Evolutionary conservation across 2,888 invertebrate species (phyloP).

Genomic region (Electrophaes corylata): DNA sequence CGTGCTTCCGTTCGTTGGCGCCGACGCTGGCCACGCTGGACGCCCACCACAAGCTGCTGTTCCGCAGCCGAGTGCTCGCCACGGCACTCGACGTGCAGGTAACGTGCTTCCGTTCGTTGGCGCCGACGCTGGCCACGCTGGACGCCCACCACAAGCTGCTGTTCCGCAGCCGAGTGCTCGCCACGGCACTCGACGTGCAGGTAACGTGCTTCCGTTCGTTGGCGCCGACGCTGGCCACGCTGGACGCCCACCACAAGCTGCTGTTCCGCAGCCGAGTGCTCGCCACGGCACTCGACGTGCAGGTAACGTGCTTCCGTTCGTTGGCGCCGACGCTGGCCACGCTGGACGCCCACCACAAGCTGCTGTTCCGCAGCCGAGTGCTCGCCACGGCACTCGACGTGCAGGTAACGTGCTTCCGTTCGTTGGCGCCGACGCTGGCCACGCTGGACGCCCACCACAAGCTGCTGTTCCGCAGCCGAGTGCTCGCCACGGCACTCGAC

Average conservation of each 20-base stretch:
- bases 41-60: not conserved
- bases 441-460: not conserved
- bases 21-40: not conserved
- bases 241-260: not conserved
- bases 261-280: slow-evolving; percentile 3
- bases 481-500: not conserved
- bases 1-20: slow-evolving; percentile 1
- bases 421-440: slow-evolving; percentile 1
- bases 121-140: not conserved
- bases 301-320: slow-evolving; percentile 1
- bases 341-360: not conserved
- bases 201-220: not conserved
- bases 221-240: not conserved
- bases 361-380: slow-evolving; percentile 3
- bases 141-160: not conserved
- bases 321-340: not conserved
- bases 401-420: too few species aligned
- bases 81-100: too few species aligned
- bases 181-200: not conserved
- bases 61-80: slow-evolving; percentile 2
- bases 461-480: slow-evolving; percentile 3
- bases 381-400: not conserved
- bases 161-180: slow-evolving; percentile 2
- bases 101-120: slow-evolving; percentile 1
- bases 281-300: not conserved